These are phyloP conservation scores for Penaeus indicus DNA, from an alignment of 1,140 invertebrate species.

Conservation along the genomic window DNA sequence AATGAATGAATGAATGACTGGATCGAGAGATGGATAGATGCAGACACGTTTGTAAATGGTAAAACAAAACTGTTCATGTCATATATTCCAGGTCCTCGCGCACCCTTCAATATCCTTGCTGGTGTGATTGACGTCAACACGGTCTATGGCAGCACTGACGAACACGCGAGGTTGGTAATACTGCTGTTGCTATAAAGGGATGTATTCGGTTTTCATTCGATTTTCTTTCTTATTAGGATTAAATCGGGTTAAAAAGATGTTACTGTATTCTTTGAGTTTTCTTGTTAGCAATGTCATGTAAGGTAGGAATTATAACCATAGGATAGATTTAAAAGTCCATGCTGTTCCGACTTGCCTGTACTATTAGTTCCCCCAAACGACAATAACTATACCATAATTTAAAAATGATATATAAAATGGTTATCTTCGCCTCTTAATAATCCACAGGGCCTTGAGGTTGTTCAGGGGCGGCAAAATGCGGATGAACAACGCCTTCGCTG, in stretches of 20 bases:
- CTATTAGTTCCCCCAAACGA: no score
- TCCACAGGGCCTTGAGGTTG: not conserved
- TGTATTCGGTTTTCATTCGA: not conserved
- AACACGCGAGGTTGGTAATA: conserved; percentile 39
- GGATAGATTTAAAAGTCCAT: no score
- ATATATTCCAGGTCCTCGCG: conserved; percentile 69
- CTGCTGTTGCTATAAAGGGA: not conserved
- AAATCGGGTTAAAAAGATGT: not conserved
- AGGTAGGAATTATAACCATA: no score
- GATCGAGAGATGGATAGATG: no score
- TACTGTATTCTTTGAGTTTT: no score
- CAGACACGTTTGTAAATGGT: no score
- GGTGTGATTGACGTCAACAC: conserved; percentile 73
- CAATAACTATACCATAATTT: no score
- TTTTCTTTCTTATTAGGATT: not conserved
- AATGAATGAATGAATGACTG: no score
- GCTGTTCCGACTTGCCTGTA: no score
- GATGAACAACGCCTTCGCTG: conserved; percentile 79
- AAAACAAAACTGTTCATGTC: not conserved
- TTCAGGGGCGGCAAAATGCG: conserved; percentile 15
- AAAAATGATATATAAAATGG: no score
- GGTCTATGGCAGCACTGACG: conserved; percentile 69
- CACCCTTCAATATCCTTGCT: conserved; percentile 72
- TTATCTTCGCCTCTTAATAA: no score
- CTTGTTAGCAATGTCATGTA: no score